Evolutionary conservation across 2,797 vertebrate genomes (phyloP).

Genomic region (Premnoplex brunnescens): DNA sequence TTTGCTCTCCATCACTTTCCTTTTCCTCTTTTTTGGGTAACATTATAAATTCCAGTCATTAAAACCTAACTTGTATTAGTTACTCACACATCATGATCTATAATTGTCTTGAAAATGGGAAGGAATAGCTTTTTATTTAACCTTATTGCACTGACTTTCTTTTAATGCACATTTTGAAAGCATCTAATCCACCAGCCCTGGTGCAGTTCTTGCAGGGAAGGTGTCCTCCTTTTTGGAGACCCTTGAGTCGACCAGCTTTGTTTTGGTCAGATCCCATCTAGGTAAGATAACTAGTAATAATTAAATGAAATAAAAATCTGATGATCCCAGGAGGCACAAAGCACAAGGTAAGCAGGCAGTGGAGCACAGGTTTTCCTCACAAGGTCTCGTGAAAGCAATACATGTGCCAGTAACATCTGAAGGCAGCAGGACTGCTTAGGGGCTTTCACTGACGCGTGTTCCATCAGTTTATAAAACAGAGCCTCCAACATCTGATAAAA

Average conservation of each 20-base stretch:
- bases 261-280: background rate
- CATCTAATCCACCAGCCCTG: background rate
- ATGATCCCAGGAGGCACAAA: background rate
- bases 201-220: background rate
- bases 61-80: background rate
- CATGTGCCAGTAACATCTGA: background rate
- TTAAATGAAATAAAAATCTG: background rate
- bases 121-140: background rate
- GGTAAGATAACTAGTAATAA: background rate
- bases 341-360: background rate
- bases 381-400: background rate
- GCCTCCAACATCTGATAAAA: conserved; percentile 38
- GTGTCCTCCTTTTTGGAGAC: background rate
- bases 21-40: background rate
- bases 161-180: background rate
- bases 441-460: background rate
- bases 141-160: background rate
- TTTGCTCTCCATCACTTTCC: background rate
- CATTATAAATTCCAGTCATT: conserved; percentile 3
- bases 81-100: background rate
- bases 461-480: conserved; percentile 8
- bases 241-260: background rate
- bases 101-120: background rate
- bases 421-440: background rate
- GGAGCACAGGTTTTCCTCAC: background rate